A percentile compares a stretch with the other conserved stretches of the same genome.
phyloP scores from a whole-genome alignment of 2,888 invertebrate species.

The Scaptomyza parva region DNA sequence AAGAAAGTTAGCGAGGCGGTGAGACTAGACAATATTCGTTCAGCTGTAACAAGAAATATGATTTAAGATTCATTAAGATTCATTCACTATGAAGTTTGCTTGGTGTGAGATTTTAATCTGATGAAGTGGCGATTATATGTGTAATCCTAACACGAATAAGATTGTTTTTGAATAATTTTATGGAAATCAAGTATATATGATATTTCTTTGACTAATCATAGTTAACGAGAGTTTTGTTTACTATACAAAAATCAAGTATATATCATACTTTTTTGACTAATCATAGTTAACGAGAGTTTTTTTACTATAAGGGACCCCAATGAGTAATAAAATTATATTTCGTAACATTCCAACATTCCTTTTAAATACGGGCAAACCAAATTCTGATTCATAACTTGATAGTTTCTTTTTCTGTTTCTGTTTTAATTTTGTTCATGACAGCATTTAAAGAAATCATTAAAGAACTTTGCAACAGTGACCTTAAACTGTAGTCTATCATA shows the following conservation, averaged over 20 bases:
- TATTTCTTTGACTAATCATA: too few species aligned
- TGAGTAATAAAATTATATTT: not conserved
- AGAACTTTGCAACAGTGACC: too few species aligned
- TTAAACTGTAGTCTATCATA: too few species aligned
- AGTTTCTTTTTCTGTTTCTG: conserved; percentile 13
- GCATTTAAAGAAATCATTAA: conserved; percentile 15
- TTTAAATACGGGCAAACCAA: not conserved
- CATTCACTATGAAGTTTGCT: too few species aligned
- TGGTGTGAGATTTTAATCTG: too few species aligned
- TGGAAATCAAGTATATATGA: too few species aligned
- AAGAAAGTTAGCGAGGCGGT: conserved; percentile 29
- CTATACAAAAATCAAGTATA: too few species aligned
- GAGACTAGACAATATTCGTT: conserved; percentile 5
- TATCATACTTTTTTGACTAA: too few species aligned
- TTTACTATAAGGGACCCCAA: not conserved
- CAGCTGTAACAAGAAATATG: conserved; percentile 15
- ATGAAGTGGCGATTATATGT: too few species aligned
- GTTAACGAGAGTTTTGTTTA: too few species aligned
- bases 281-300: not conserved
- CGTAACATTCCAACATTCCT: not conserved
- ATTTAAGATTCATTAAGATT: conserved; percentile 8
- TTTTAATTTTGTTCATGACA: conserved; percentile 38
- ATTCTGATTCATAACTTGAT: conserved; percentile 30
- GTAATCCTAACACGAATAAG: too few species aligned
- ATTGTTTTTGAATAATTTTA: too few species aligned